Base-by-base conservation (phyloP, 2,797 vertebrate species). In the Propithecus perrieri region DNA sequence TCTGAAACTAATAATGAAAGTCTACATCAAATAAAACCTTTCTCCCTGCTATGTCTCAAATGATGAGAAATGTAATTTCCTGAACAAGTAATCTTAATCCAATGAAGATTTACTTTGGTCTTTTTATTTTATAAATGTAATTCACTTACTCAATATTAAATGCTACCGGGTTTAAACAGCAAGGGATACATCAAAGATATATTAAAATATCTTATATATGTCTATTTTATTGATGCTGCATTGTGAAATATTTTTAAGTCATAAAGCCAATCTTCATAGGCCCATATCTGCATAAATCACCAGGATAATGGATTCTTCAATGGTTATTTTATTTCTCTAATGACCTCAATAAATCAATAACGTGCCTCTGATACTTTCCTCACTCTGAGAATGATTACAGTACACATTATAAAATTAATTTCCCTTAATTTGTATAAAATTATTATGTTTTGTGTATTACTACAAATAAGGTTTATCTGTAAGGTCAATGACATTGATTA, bases 61-160 rank as follows among this genome's bases (percentile, higher is more conserved):
- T 38, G 35, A 57, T 76, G 57, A 94, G 69, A 88, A 95, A 96
- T 85, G 12, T 79, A 95, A 93, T 93, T 95, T 97, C 30, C 57
- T 78, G 41, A 86, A 84, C 41, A 97, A 94, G 13, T 89, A 89
- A 94, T 83, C 69, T 85, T 94, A 96, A 86, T 94, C 50, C 80
- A 67, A 28, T 61, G 48, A 95, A 89, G 24, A 76, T 67, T 91
- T 92, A 91, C 75, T 85, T 95, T 95, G 11, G 14, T 14, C 8
- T 69, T 93, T 89, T 90, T 89, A 48, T 7, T 93, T 84, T 81
- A 38, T 93, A 88, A 96, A 84, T 55, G 2, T 86, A 95, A 63
- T 80, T 89, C 20, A 74, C 35, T 12, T 38, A 57, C 20, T 79
- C 41, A 86, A n/a, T 93, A 92, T 67, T 67, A 91, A 94, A 85